Evolutionary conservation across 2,797 vertebrate species (phyloP).

Genomic region (Florisuga fusca): DNA sequence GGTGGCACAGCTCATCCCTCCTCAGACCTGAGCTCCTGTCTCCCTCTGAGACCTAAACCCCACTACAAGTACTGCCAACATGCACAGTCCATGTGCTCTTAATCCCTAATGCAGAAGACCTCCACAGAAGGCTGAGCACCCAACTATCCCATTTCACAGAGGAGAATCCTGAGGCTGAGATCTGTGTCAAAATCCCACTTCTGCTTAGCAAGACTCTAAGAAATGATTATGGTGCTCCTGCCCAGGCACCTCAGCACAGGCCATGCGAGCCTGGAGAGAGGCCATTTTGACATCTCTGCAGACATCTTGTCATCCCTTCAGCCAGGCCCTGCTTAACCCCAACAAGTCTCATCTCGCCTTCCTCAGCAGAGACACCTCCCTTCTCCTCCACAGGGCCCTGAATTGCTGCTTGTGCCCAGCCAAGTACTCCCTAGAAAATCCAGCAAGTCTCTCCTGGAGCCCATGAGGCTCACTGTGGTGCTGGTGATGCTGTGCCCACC

Average conservation of each 20-base stretch:
- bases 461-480: background rate
- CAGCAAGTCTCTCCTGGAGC: fast-evolving
- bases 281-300: conserved; percentile 54
- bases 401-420: background rate
- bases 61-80: background rate
- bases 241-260: fast-evolving
- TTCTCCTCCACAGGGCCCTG: background rate
- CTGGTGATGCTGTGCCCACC: background rate
- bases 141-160: background rate
- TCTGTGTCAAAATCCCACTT: background rate
- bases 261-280: background rate
- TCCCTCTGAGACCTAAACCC: background rate
- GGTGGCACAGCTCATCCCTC: background rate
- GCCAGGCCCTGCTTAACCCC: conserved; percentile 40
- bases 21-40: background rate
- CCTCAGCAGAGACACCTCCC: conserved; percentile 10
- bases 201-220: background rate
- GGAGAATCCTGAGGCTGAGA: background rate
- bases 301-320: conserved; percentile 61
- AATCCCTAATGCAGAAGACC: background rate
- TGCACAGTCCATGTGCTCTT: background rate
- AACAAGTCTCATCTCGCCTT: conserved; percentile 54
- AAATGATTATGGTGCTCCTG: background rate
- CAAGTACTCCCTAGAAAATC: background rate
- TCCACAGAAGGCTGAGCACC: background rate